Percentiles rank a stretch among this genome's conserved stretches.
These are phyloP conservation scores for Nemapogon koenigi DNA, from an alignment of 2,888 invertebrate genomes.

Conservation along the genomic window DNA sequence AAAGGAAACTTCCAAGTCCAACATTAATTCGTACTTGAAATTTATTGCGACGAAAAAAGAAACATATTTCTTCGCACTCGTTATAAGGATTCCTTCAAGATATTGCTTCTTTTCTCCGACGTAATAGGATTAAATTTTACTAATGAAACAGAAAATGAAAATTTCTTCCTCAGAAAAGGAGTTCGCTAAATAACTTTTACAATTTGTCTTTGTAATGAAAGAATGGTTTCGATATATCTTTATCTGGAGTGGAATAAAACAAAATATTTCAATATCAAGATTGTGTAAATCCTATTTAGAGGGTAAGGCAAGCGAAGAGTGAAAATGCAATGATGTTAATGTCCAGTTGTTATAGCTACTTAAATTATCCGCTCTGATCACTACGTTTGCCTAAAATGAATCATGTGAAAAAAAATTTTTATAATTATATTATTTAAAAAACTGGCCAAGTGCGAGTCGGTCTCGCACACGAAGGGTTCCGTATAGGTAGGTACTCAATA, in stretches of 20 bases:
- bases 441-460: too few relatives aligned
- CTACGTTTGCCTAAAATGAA: too few relatives aligned
- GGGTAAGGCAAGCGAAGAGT: too few relatives aligned
- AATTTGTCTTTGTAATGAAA: constrained; percentile 43
- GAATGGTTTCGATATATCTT: constrained; percentile 21
- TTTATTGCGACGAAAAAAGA: constrained; percentile 25
- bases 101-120: constrained; percentile 33
- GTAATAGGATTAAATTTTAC: constrained; percentile 55
- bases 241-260: neutral
- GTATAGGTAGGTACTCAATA: too few relatives aligned
- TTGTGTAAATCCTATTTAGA: too few relatives aligned
- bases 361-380: too few relatives aligned
- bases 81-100: constrained; percentile 37
- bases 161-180: constrained; percentile 37
- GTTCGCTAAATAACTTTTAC: constrained; percentile 42
- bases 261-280: too few relatives aligned
- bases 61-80: constrained; percentile 30
- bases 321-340: too few relatives aligned
- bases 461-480: too few relatives aligned
- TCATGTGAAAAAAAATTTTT: too few relatives aligned
- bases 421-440: too few relatives aligned
- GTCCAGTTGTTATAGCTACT: too few relatives aligned
- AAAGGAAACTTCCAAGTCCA: constrained; percentile 14
- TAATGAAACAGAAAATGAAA: constrained; percentile 57
- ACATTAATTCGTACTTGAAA: constrained; percentile 26